Percentiles rank a stretch among this genome's conserved stretches.
Evolutionary conservation across 2,113 vertebrate species (phyloP).

Genomic region (Nibea coibor): DNA sequence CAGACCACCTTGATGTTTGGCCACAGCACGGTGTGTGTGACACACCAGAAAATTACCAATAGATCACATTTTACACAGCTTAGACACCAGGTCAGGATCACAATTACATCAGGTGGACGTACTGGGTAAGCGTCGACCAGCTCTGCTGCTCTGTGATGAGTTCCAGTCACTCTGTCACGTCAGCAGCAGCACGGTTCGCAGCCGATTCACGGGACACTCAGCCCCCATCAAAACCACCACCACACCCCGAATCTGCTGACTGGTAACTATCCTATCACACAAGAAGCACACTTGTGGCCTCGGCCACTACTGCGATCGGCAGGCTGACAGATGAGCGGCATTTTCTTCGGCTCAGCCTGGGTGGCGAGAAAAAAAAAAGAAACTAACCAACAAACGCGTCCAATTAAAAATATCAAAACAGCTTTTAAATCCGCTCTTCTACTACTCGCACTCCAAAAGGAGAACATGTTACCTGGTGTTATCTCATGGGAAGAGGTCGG

Average conservation of each 20-base stretch:
- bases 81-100: background rate
- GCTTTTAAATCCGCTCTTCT: background rate
- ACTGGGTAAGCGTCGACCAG: background rate
- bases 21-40: background rate
- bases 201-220: constrained; percentile 21
- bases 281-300: constrained; percentile 26
- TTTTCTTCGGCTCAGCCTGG: background rate
- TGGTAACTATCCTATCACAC: constrained; percentile 21
- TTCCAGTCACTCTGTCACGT: constrained; percentile 4
- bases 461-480: constrained; percentile 2
- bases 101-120: background rate
- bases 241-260: constrained; percentile 63
- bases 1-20: constrained; percentile 11
- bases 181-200: constrained; percentile 33
- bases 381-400: background rate
- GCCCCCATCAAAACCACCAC: constrained; percentile 35
- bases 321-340: background rate
- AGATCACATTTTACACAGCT: background rate
- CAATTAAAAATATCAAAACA: background rate
- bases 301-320: background rate
- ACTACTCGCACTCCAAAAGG: background rate
- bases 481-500: constrained; percentile 18
- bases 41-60: accelerated
- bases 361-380: background rate
- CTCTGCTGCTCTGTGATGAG: constrained; percentile 8